Evolutionary conservation across 2,797 vertebrate species (phyloP), one percentile per base, ranked within the genome.

Genomic region (Vultur gryphus): DNA sequence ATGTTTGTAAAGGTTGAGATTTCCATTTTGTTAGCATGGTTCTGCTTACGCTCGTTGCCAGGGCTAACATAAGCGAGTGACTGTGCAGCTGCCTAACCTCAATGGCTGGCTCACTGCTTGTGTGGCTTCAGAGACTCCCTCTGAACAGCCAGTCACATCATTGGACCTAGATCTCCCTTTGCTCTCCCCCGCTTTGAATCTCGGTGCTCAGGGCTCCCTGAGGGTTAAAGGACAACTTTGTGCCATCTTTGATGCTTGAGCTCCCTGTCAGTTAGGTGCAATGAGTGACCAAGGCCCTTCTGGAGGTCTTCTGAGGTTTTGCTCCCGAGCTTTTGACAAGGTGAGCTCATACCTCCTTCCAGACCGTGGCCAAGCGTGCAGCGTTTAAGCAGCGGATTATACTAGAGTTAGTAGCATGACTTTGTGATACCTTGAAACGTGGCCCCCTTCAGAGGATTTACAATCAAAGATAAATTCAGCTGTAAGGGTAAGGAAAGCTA

Each of bases 161-260:
- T 2, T 35, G 41, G 41, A 16, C 41, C 59, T 7, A 17, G 8
- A 20, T 13, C 18, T 84, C 39, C 61, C 57, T 80, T 33, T 10
- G 1, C 19, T 13, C 24, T 55, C 76, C 49, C 26, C 19, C 0
- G 6, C 76, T 44, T 35, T 57, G 8, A 37, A 2, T 51, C 39
- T 59, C 0, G 0, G 21, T 23, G 41, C 49, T 62, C 18, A 9
- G 52, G 62, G 25, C 55, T 72, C 59, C 55, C 51, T 18, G 21
- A 23, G 69, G 16, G 10, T n/a, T 64, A 1, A 3, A 69, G 66
- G 31, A 20, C 44, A 64, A 10, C 0, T 37, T 37, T 37, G 0
- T 54, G 41, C 33, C 43, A 2, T n/a, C 33, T n/a, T 43, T n/a
- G 52, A 1, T 29, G 48, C 54, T 31, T 19, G 33, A 86, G 43